phyloP scores from a whole-genome alignment of 2,797 vertebrate species.

The Mus minutoides region DNA sequence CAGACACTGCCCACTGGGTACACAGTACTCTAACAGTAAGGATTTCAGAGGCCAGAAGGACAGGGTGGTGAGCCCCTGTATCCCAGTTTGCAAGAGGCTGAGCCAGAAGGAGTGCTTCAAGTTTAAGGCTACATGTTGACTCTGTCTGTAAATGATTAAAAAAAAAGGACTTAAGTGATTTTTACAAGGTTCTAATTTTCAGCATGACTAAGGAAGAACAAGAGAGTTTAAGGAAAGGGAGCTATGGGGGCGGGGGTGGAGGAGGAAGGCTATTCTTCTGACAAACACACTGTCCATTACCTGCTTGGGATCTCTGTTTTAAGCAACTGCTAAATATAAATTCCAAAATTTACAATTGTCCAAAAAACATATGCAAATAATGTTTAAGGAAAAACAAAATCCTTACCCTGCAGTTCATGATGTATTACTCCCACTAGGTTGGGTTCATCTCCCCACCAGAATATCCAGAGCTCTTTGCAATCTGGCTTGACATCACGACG shows the following conservation, averaged over 20 bases:
- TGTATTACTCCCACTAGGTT: constrained; percentile 97
- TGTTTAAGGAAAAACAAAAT: constrained; percentile 18
- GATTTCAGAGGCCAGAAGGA: not conserved
- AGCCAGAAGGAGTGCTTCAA: not conserved
- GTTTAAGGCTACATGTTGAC: not conserved
- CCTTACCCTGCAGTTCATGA: constrained; percentile 96
- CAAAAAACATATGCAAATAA: constrained; percentile 42
- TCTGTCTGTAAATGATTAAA: not conserved
- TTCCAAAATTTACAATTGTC: constrained; percentile 39
- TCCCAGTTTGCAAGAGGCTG: not conserved
- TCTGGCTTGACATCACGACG: constrained; percentile 95
- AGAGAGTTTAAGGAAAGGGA: not conserved
- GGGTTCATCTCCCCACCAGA: constrained; percentile 99
- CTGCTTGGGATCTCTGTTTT: constrained; percentile 28
- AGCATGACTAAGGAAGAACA: constrained; percentile 46
- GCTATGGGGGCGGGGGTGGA: not conserved
- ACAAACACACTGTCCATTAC: not conserved
- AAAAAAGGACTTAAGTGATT: not conserved
- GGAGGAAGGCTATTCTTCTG: not conserved
- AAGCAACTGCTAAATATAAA: constrained; percentile 22
- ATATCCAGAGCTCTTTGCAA: constrained; percentile 98
- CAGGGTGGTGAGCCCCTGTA: not conserved
- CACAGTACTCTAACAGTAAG: constrained; percentile 3
- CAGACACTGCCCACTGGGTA: not conserved
- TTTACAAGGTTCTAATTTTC: constrained; percentile 38